A percentile compares a stretch with the other conserved stretches of the same genome.
These are phyloP conservation scores for Orthosia cruda DNA, from an alignment of 2,888 invertebrate species.

Conservation along the genomic window DNA sequence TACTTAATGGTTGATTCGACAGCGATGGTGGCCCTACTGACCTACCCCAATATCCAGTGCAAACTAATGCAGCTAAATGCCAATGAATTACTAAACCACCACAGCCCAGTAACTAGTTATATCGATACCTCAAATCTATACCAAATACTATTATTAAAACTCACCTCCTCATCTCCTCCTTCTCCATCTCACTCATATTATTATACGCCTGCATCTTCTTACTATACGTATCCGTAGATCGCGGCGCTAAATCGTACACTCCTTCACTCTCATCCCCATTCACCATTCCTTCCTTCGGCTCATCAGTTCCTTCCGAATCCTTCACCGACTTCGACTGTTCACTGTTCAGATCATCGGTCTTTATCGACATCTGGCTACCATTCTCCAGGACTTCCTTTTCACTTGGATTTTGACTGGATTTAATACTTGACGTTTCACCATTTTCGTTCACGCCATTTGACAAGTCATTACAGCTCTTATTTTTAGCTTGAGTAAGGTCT, in stretches of 20 bases:
- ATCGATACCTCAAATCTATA: no score
- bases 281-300: constrained; percentile 80
- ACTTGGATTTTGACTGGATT: constrained; percentile 80
- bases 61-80: no score
- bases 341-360: constrained; percentile 86
- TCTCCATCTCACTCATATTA: constrained; percentile 87
- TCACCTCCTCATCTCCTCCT: constrained; percentile 88
- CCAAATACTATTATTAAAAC: constrained; percentile 35
- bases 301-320: constrained; percentile 77
- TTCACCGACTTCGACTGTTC: constrained; percentile 84
- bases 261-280: constrained; percentile 87
- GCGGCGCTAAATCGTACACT: constrained; percentile 87
- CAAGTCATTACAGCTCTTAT: constrained; percentile 83
- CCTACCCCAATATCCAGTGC: no score
- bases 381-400: constrained; percentile 84
- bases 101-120: no score
- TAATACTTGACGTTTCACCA: constrained; percentile 84
- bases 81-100: no score
- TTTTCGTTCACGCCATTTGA: constrained; percentile 82
- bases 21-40: no score
- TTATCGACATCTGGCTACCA: constrained; percentile 86
- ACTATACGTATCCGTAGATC: constrained; percentile 87
- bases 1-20: no score
- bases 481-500: constrained; percentile 81
- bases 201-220: constrained; percentile 90